These are phyloP conservation scores for Drosophila vallismaia DNA, from an alignment of 2,888 invertebrate genomes.

Conservation along the genomic window DNA sequence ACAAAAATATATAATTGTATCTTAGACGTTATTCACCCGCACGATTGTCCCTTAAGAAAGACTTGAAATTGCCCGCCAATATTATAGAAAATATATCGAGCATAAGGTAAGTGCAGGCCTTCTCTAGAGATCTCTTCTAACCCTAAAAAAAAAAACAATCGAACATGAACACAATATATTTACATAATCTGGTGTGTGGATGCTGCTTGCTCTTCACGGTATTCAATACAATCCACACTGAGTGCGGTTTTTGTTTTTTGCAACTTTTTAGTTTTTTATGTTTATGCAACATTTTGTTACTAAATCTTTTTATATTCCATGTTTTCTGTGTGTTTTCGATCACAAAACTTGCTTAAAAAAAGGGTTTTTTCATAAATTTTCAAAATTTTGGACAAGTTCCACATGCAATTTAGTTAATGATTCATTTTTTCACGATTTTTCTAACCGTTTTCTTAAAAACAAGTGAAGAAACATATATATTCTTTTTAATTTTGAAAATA, in stretches of 20 bases:
- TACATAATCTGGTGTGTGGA: conserved; percentile 4
- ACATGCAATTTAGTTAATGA: no score
- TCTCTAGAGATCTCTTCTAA: conserved; percentile 19
- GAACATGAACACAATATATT: conserved; percentile 25
- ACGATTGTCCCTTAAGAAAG: conserved; percentile 92
- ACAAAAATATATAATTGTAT: conserved; percentile 44
- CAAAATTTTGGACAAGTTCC: not conserved
- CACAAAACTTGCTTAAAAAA: no score
- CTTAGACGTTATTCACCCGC: conserved; percentile 93
- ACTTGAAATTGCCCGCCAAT: conserved; percentile 91
- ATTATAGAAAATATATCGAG: conserved; percentile 90
- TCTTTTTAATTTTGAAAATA: no score
- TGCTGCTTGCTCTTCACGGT: conserved; percentile 14
- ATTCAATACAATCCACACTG: not conserved
- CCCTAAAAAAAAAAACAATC: not conserved
- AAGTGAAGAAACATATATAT: no score
- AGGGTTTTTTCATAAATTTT: not conserved
- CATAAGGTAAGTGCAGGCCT: conserved; percentile 87
- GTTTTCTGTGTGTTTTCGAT: no score
- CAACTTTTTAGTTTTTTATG: not conserved
- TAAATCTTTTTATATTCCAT: not conserved
- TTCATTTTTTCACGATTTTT: no score
- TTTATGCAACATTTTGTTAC: not conserved
- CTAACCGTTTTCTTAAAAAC: no score
- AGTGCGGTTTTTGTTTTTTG: not conserved